Evolutionary conservation across 2,888 invertebrate species (phyloP).

Genomic region (Opisthograptis luteolata): DNA sequence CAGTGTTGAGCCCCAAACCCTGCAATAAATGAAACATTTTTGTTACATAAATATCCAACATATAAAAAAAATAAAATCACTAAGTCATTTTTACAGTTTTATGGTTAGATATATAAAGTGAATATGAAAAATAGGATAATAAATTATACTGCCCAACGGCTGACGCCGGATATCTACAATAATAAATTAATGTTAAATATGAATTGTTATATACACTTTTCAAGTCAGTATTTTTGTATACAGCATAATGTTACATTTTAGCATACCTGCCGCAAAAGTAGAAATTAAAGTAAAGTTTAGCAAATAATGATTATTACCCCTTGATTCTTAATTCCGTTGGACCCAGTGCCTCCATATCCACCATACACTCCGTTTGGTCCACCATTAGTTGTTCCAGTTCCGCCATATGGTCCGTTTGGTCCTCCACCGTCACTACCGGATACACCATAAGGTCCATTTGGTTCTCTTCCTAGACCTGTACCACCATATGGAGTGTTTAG

Average conservation of each 20-base stretch:
- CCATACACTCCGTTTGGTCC: conserved; percentile 1
- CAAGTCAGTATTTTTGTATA: too few relatives aligned
- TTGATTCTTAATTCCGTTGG: conserved; percentile 36
- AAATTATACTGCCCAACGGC: too few relatives aligned
- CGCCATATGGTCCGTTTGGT: conserved; percentile 1
- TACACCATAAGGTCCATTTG: conserved; percentile 1
- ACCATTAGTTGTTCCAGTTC: conserved; percentile 20
- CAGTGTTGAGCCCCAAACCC: conserved; percentile 34
- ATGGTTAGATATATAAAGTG: too few relatives aligned
- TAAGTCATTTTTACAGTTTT: too few relatives aligned
- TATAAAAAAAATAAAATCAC: not conserved
- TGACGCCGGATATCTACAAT: too few relatives aligned
- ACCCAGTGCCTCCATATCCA: not conserved
- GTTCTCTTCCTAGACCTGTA: not conserved
- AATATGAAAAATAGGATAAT: too few relatives aligned
- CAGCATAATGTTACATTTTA: too few relatives aligned
- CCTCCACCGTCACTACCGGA: not conserved
- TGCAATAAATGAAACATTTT: conserved; percentile 29
- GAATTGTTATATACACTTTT: too few relatives aligned
- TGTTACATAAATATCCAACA: not conserved
- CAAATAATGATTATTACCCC: conserved; percentile 46
- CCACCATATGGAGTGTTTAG: conserved; percentile 17
- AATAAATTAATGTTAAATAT: too few relatives aligned
- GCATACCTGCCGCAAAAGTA: too few relatives aligned
- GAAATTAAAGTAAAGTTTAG: not conserved